Conservation (phyloP, 2,113 vertebrate species). For the Atrichornis clamosus region DNA sequence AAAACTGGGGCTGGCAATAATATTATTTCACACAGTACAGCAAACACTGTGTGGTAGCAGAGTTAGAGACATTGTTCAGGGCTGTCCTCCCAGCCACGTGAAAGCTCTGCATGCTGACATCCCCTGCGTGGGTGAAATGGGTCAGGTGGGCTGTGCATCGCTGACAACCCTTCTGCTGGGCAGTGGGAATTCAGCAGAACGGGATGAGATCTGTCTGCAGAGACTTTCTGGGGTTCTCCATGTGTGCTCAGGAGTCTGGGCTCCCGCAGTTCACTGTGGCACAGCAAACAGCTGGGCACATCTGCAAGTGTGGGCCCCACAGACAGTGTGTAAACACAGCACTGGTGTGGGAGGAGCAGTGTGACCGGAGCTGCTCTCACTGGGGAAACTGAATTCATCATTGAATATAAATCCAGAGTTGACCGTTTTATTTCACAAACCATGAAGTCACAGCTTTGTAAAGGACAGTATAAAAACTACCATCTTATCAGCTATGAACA, state of each 20-base stretch:
- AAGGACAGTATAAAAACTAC: background rate
- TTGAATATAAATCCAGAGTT: background rate
- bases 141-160: background rate
- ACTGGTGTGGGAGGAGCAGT: background rate
- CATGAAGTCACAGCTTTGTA: background rate
- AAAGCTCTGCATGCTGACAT: background rate
- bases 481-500: background rate
- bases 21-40: background rate
- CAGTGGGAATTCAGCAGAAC: background rate
- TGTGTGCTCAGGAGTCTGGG: background rate
- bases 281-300: background rate
- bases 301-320: background rate
- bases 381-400: background rate
- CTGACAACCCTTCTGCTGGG: background rate
- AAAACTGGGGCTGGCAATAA: background rate
- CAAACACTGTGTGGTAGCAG: background rate
- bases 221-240: background rate
- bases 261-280: background rate
- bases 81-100: background rate
- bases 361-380: background rate
- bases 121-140: background rate
- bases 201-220: accelerated
- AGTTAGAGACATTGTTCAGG: background rate
- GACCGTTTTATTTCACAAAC: background rate
- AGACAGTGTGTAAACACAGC: accelerated